These are phyloP conservation scores for Megaceryle torquata DNA, from an alignment of 2,113 vertebrate genomes.

Conservation along the genomic window DNA sequence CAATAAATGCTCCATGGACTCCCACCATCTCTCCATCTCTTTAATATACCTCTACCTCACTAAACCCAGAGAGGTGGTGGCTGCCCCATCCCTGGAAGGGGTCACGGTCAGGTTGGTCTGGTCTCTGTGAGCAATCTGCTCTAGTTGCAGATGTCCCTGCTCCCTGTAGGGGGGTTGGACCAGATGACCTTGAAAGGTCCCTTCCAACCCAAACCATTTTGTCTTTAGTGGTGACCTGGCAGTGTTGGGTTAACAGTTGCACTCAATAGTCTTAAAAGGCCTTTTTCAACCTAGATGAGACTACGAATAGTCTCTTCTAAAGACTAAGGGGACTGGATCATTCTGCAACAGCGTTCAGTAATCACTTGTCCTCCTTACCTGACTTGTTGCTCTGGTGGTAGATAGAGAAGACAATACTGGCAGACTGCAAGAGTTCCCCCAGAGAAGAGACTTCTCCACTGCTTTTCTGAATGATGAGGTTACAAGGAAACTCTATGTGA, in stretches of 20 bases:
- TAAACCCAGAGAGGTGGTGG: no score
- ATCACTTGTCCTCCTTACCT: slow-evolving; percentile 32
- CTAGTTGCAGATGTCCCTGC: background rate
- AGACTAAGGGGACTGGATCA: background rate
- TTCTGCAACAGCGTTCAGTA: background rate
- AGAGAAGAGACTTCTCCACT: slow-evolving; percentile 84
- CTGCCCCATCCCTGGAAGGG: no score
- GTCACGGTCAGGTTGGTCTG: no score
- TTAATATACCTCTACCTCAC: no score
- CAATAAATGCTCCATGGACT: no score
- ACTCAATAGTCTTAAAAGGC: background rate
- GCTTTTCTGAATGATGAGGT: slow-evolving; percentile 76
- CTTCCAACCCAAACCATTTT: background rate
- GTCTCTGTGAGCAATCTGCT: background rate
- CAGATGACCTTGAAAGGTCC: background rate
- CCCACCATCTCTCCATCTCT: no score
- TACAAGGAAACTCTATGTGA: slow-evolving; percentile 79
- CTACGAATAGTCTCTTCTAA: background rate
- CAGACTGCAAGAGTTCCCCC: slow-evolving; percentile 85
- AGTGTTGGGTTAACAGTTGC: background rate
- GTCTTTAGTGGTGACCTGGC: background rate
- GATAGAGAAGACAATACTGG: slow-evolving; percentile 80
- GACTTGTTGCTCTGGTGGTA: slow-evolving; percentile 80
- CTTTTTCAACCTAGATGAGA: background rate
- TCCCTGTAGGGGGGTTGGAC: background rate